Evolutionary conservation across 2,888 invertebrate species (phyloP), one percentile per base, ranked within the genome.

Genomic region (Elmis aenea): DNA sequence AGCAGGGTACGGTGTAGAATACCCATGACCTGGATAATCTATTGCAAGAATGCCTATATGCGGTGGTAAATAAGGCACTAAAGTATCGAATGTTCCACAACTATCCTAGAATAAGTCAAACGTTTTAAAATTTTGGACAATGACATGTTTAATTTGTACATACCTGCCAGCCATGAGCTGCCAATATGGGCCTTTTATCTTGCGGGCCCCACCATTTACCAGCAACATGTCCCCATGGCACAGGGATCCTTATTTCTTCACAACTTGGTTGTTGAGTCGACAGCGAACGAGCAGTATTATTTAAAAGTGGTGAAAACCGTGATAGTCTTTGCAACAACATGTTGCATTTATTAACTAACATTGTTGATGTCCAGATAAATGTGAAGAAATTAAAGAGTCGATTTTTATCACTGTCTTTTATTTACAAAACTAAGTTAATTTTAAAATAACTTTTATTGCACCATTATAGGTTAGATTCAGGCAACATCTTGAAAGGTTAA

Each of bases 91-190:
- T 0, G 83, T 76, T 9, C 81, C 82, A 2, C 84, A 82, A 60
- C 86, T 88, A 61, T 88, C 87, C 62, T 73, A 62, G 33, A 24
- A 40, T 8, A 21, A 30, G 5, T 10, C 23, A 15, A 9, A 33
- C 13, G 16, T 26, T 8, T 5, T 2, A 26, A 8, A 10, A 4
- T 15, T 26, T 9, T 14, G 10, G 5, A 14, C 5, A 12, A 26
- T 13, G 12, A n/a, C n/a, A n/a, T n/a, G n/a, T n/a, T n/a, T n/a
- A 13, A 18, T 29, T 15, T 16, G 13, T 2, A 41, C 33, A 37
- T 46, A 57, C 59, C 45, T 77, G 80, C 83, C 83, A 83, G 0
- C 86, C 86, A 56, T 86, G 86, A n/a, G 85, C 55, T 1, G 79
- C 81, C 9, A 86, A 57, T 39, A 86, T 72, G 0, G 84, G 84